phyloP scores from a whole-genome alignment of 2,113 vertebrate genomes.

The Chaetorhynchus papuensis region DNA sequence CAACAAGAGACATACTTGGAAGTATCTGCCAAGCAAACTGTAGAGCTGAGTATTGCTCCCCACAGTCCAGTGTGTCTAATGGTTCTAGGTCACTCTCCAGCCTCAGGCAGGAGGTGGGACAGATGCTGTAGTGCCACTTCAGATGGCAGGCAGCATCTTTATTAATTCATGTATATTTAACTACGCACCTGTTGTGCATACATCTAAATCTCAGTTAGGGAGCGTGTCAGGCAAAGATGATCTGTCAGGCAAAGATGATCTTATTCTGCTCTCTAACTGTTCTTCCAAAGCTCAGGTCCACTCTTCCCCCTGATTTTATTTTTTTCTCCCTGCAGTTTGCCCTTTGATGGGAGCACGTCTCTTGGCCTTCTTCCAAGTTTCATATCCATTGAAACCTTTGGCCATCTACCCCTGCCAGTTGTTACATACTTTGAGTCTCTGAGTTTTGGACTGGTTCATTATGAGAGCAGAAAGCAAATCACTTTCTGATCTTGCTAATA shows the following conservation, averaged over 20 bases:
- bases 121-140: conserved; percentile 9
- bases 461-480: neutral
- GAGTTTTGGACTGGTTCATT: neutral
- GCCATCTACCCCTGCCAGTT: neutral
- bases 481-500: neutral
- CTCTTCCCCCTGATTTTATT: neutral
- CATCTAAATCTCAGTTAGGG: neutral
- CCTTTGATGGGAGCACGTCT: neutral
- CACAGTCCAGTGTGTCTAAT: neutral
- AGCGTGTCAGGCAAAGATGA: neutral
- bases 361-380: neutral
- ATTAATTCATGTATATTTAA: conserved; percentile 13
- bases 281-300: neutral
- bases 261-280: neutral
- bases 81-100: neutral
- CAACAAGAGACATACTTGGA: conserved; percentile 9
- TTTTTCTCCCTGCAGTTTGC: neutral
- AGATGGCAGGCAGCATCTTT: neutral
- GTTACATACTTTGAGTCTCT: neutral
- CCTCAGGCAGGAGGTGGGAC: neutral
- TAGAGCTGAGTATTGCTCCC: conserved; percentile 13
- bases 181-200: neutral
- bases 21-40: conserved; percentile 26
- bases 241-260: neutral
- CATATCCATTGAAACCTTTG: neutral